Evolutionary conservation across 1,140 invertebrate genomes (phyloP).

Genomic region (Caenorhabditis briggsae): DNA sequence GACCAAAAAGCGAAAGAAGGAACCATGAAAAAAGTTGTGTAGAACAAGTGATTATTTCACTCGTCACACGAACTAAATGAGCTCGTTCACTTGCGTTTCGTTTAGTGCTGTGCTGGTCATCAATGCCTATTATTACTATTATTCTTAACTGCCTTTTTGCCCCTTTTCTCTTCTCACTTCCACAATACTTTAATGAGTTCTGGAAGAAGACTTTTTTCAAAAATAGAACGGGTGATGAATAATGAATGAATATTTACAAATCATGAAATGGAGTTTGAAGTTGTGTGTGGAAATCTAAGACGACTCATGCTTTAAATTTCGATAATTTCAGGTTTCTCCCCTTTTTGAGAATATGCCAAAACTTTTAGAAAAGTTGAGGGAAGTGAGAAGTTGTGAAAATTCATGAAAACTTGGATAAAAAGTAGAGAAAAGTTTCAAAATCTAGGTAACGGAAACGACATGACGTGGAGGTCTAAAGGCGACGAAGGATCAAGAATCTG

Average conservation of each 20-base stretch:
- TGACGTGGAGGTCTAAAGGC: constrained; percentile 32
- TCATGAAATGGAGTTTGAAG: not conserved
- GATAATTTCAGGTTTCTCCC: not conserved
- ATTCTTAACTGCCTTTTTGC: not conserved
- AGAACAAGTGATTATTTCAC: not conserved
- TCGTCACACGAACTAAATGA: not conserved
- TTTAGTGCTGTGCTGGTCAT: constrained; percentile 26
- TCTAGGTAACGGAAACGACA: constrained; percentile 22
- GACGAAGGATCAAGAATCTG: constrained; percentile 34
- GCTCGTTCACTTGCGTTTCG: not conserved
- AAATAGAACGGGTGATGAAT: not conserved
- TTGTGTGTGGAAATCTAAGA: not conserved
- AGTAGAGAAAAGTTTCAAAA: constrained; percentile 13
- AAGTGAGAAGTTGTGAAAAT: not conserved
- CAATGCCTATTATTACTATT: constrained; percentile 46
- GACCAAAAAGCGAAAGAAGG: constrained; percentile 18
- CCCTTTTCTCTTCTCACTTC: not conserved
- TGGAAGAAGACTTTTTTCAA: not conserved
- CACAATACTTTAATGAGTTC: constrained; percentile 15
- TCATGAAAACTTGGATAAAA: not conserved
- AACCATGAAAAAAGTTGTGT: not conserved
- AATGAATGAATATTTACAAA: not conserved
- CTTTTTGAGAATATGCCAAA: not conserved
- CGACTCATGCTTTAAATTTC: not conserved
- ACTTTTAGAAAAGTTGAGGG: not conserved